Percentiles rank a stretch among this genome's conserved stretches.
These are phyloP conservation scores for Pseudorhombus dupliciocellatus DNA, from an alignment of 2,113 vertebrate species.

Conservation along the genomic window DNA sequence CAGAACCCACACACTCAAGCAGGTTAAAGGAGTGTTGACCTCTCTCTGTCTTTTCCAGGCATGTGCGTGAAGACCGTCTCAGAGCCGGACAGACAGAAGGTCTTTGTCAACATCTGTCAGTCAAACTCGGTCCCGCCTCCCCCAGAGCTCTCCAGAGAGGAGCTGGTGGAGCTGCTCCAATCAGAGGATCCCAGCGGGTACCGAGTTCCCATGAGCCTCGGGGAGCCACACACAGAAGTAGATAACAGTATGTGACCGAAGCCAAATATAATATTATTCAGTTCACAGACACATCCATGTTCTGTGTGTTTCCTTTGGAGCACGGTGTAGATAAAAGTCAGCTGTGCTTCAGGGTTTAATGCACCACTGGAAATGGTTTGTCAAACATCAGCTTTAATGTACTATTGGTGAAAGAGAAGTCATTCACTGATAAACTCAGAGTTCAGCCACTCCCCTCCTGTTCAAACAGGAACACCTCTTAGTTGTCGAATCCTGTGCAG, in stretches of 20 bases:
- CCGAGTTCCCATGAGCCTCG: constrained; percentile 92
- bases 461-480: too few relatives aligned
- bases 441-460: too few relatives aligned
- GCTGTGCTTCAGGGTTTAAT: too few relatives aligned
- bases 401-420: too few relatives aligned
- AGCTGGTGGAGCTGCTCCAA: constrained; percentile 86
- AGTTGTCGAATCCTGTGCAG: too few relatives aligned
- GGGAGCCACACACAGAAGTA: constrained; percentile 87
- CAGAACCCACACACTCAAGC: not conserved
- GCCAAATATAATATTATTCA: not conserved
- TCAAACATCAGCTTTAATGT: too few relatives aligned
- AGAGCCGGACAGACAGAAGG: constrained; percentile 76
- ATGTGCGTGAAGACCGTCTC: constrained; percentile 88
- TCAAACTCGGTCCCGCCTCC: constrained; percentile 86
- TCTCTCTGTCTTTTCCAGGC: constrained; percentile 69
- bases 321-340: not conserved
- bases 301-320: not conserved
- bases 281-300: not conserved
- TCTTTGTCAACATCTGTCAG: constrained; percentile 91
- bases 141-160: constrained; percentile 82
- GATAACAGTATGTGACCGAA: constrained; percentile 85
- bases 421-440: too few relatives aligned
- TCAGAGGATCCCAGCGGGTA: constrained; percentile 87
- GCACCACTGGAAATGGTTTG: too few relatives aligned
- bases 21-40: not conserved